A percentile compares a stretch with the other conserved stretches of the same genome.
Evolutionary conservation across 2,797 vertebrate genomes (phyloP).

Genomic region (Florisuga fusca): DNA sequence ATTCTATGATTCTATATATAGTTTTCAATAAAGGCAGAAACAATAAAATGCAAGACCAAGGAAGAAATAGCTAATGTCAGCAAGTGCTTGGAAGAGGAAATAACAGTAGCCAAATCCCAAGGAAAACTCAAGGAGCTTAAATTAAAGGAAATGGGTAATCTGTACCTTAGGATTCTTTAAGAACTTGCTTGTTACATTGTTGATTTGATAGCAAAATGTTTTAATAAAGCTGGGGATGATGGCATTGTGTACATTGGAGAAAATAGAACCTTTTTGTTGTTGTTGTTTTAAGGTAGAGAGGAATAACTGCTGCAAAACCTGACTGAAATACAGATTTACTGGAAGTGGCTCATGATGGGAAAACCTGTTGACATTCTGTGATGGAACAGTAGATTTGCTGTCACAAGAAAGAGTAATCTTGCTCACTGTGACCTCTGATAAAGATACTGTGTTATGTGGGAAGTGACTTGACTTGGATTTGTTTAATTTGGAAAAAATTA

Average conservation of each 20-base stretch:
- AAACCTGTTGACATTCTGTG: neutral
- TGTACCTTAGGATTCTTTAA: neutral
- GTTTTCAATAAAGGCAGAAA: neutral
- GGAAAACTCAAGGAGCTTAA: neutral
- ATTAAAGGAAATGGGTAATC: neutral
- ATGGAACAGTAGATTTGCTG: neutral
- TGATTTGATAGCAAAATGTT: neutral
- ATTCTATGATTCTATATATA: no score
- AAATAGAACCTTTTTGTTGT: neutral
- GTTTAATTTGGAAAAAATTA: neutral
- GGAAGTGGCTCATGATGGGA: neutral
- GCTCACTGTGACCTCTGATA: neutral
- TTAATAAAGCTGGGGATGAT: neutral
- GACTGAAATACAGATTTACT: neutral
- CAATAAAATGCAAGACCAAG: neutral
- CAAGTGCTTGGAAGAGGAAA: neutral
- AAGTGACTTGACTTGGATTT: neutral
- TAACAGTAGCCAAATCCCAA: neutral
- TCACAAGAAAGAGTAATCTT: neutral
- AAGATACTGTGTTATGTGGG: neutral
- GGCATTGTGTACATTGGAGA: neutral
- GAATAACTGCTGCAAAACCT: neutral
- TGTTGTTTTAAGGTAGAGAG: neutral
- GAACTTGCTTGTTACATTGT: neutral
- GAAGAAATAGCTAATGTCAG: neutral